These are phyloP conservation scores for Bedellia somnulentella DNA, from an alignment of 2,888 invertebrate species.

Conservation along the genomic window DNA sequence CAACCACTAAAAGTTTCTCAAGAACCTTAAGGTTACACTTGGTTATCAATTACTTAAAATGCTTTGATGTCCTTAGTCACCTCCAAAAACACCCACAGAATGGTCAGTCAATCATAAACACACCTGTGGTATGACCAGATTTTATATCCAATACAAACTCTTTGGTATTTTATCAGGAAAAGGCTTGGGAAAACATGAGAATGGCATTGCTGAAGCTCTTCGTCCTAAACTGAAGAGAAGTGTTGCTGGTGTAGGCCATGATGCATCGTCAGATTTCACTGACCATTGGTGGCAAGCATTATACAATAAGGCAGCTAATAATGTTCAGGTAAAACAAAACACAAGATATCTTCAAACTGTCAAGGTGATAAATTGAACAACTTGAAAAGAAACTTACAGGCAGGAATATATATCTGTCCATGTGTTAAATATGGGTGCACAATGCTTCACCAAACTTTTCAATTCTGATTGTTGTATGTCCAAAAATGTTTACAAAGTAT, in stretches of 20 bases:
- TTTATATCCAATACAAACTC: no score
- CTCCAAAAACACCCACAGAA: no score
- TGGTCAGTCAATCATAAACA: no score
- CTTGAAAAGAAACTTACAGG: not conserved
- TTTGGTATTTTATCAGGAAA: constrained; percentile 64
- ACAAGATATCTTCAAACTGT: not conserved
- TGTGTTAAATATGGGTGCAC: not conserved
- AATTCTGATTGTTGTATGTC: not conserved
- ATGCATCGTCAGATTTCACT: constrained; percentile 72
- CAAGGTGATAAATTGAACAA: not conserved
- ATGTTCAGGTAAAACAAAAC: constrained; percentile 54
- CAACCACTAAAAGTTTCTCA: no score
- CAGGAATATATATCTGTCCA: not conserved
- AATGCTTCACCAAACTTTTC: not conserved
- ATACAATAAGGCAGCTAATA: constrained; percentile 73
- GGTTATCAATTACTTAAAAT: no score
- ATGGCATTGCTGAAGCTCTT: constrained; percentile 75
- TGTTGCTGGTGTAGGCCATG: constrained; percentile 75
- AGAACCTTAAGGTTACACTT: no score
- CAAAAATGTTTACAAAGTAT: not conserved
- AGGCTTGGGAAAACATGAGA: constrained; percentile 80
- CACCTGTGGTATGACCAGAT: no score
- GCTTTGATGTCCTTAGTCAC: no score
- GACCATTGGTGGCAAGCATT: constrained; percentile 85
- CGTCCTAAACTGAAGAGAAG: constrained; percentile 83